These are phyloP conservation scores for Cyclina sinensis DNA, from an alignment of 1,140 invertebrate species.

Conservation along the genomic window DNA sequence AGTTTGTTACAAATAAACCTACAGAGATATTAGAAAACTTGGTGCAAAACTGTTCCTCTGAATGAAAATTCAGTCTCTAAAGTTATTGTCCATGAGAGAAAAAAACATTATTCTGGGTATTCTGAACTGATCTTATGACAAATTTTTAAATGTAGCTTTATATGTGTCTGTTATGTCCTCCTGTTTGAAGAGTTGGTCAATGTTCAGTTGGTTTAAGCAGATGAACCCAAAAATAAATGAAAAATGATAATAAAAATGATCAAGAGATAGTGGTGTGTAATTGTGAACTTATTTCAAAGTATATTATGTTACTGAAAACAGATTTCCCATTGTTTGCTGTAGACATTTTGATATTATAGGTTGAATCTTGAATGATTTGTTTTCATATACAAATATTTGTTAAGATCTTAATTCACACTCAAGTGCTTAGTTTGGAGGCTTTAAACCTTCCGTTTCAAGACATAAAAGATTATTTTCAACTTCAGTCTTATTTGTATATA, in stretches of 20 bases:
- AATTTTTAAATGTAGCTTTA: too few species aligned
- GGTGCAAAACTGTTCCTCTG: too few species aligned
- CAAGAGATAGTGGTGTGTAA: background rate
- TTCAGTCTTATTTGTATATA: conserved; percentile 28
- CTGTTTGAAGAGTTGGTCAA: too few species aligned
- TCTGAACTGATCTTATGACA: too few species aligned
- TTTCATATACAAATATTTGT: conserved; percentile 20
- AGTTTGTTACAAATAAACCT: too few species aligned
- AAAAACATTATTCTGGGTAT: too few species aligned
- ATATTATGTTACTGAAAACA: background rate
- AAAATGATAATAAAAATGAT: background rate
- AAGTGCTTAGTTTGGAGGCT: conserved; percentile 11
- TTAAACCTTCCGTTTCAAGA: conserved; percentile 2
- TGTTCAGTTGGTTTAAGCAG: too few species aligned
- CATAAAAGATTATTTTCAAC: conserved; percentile 9
- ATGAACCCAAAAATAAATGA: background rate
- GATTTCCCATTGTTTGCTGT: background rate
- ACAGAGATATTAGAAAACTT: too few species aligned
- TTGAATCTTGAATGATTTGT: conserved; percentile 9
- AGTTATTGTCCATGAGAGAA: too few species aligned
- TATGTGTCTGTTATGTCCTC: too few species aligned
- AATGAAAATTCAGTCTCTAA: too few species aligned
- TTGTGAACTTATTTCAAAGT: background rate
- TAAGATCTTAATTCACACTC: conserved; percentile 13
- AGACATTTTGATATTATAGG: conserved; percentile 5